These are phyloP conservation scores for Acholoe squamosa DNA, from an alignment of 2,888 invertebrate species.

Conservation along the genomic window DNA sequence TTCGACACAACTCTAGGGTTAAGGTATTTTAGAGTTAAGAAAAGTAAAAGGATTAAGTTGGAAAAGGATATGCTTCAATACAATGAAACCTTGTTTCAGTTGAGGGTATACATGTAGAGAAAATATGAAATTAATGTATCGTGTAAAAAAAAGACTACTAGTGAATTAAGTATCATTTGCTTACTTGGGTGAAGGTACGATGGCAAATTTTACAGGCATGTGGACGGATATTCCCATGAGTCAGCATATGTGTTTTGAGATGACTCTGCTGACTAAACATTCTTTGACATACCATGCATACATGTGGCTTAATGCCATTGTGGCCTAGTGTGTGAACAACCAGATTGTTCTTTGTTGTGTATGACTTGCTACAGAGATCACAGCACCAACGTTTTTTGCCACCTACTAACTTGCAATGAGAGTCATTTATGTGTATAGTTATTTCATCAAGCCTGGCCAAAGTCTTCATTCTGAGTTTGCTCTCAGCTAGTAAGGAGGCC, in stretches of 20 bases:
- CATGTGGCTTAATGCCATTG: constrained; percentile 81
- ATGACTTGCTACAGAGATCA: constrained; percentile 80
- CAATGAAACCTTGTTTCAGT: no score
- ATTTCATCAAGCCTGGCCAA: constrained; percentile 72
- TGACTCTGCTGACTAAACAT: constrained; percentile 83
- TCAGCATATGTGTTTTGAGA: constrained; percentile 82
- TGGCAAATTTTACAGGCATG: constrained; percentile 80
- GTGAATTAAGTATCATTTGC: not conserved
- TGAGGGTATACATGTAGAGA: no score
- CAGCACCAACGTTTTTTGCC: constrained; percentile 82
- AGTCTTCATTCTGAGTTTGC: constrained; percentile 59
- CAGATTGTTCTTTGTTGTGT: constrained; percentile 82
- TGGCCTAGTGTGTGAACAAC: constrained; percentile 82
- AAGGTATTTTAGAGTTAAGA: no score
- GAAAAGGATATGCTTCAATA: no score
- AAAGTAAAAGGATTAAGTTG: no score
- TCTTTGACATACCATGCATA: constrained; percentile 82
- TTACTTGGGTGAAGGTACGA: constrained; percentile 80
- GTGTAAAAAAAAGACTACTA: no score
- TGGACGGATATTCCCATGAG: constrained; percentile 81
- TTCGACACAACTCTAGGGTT: no score
- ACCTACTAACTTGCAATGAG: constrained; percentile 79
- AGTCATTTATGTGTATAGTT: constrained; percentile 80
- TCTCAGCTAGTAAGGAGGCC: constrained; percentile 35
- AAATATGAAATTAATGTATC: no score